These are phyloP conservation scores for Ectemnius lituratus DNA, from an alignment of 2,888 invertebrate species.

Conservation along the genomic window DNA sequence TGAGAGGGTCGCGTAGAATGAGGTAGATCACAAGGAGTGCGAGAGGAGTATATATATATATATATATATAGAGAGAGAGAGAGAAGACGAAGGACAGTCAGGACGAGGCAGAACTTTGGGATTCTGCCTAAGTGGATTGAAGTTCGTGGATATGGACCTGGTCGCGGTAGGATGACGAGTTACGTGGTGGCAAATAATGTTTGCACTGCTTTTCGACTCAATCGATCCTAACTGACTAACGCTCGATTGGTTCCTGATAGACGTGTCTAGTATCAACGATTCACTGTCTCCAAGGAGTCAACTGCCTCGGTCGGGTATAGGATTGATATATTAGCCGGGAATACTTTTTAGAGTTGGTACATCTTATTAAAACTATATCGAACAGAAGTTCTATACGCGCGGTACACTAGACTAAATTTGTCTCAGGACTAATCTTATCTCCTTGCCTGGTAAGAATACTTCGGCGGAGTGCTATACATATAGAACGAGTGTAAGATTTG, in stretches of 20 bases:
- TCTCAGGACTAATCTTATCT: no score
- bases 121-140: conserved; percentile 72
- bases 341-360: conserved; percentile 7
- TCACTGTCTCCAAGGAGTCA: conserved; percentile 26
- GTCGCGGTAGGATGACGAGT: conserved; percentile 61
- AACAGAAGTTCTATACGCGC: no score
- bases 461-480: no score
- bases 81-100: conserved; percentile 7
- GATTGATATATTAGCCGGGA: conserved; percentile 32
- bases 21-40: conserved; percentile 16
- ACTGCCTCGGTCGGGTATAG: conserved; percentile 12
- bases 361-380: no score
- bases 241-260: conserved; percentile 55
- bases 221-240: conserved; percentile 60
- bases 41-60: no score
- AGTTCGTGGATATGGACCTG: conserved; percentile 66
- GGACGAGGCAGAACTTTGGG: conserved; percentile 65
- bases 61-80: no score
- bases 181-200: conserved; percentile 62
- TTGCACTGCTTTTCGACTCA: conserved; percentile 58
- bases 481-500: no score
- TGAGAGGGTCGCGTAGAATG: conserved; percentile 2
- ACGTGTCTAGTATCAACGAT: conserved; percentile 31
- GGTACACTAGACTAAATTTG: no score
- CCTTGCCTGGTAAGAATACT: no score